phyloP scores from a whole-genome alignment of 2,113 vertebrate species.

The Deroptyus accipitrinus region DNA sequence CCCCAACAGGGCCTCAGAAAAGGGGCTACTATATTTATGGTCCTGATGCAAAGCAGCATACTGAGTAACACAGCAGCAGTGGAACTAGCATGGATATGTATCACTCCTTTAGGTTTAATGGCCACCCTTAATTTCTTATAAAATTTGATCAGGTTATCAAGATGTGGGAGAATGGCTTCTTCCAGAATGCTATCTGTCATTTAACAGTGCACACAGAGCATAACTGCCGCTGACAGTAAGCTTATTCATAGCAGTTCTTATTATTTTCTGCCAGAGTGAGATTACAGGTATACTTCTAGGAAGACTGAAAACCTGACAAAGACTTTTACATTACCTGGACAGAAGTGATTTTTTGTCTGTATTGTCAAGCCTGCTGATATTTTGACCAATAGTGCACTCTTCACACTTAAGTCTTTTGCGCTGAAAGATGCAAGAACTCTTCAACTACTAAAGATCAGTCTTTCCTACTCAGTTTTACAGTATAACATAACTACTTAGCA shows the following conservation, averaged over 20 bases:
- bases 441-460: background rate
- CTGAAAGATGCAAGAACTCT: background rate
- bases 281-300: background rate
- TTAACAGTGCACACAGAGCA: background rate
- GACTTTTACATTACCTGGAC: background rate
- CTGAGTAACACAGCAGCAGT: background rate
- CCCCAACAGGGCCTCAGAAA: background rate
- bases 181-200: background rate
- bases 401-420: background rate
- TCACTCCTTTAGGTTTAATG: background rate
- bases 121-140: background rate
- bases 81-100: background rate
- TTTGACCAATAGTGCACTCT: constrained; percentile 30
- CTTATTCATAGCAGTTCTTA: constrained; percentile 22
- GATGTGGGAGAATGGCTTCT: background rate
- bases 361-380: background rate
- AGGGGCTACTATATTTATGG: background rate
- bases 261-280: background rate
- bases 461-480: background rate
- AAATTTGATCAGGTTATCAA: background rate
- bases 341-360: background rate
- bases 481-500: background rate
- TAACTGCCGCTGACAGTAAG: background rate
- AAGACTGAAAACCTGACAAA: background rate
- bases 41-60: fast-evolving